phyloP scores from a whole-genome alignment of 2,113 vertebrate species.

The Amphiprion ocellaris region DNA sequence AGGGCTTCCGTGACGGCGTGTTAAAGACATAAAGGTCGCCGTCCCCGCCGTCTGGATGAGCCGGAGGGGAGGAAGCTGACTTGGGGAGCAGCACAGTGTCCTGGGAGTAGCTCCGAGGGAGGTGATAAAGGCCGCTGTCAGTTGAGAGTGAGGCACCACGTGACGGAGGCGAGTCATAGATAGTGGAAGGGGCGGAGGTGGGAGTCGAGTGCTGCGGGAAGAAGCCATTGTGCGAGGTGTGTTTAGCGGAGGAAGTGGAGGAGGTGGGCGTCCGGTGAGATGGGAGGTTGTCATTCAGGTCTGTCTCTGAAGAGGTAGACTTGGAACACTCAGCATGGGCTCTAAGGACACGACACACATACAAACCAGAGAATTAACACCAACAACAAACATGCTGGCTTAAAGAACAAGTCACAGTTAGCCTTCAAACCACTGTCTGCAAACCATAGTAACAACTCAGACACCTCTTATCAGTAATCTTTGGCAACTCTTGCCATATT shows the following conservation, averaged over 20 bases:
- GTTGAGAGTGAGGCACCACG: constrained; percentile 84
- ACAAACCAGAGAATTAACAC: constrained; percentile 26
- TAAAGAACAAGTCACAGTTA: neutral
- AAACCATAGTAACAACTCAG: constrained; percentile 10
- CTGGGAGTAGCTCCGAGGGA: constrained; percentile 95
- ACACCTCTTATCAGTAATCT: constrained; percentile 15
- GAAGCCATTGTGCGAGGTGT: constrained; percentile 91
- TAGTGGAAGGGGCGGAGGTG: constrained; percentile 83
- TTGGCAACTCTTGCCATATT: neutral
- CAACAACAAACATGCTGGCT: neutral
- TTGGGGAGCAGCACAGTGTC: constrained; percentile 92
- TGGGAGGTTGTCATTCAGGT: constrained; percentile 97
- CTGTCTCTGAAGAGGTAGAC: constrained; percentile 94
- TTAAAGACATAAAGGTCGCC: constrained; percentile 92
- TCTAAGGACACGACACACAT: constrained; percentile 75
- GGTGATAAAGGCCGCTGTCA: constrained; percentile 91
- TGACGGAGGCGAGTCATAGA: constrained; percentile 92
- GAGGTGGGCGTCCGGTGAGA: constrained; percentile 88
- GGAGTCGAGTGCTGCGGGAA: constrained; percentile 86
- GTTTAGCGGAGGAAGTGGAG: constrained; percentile 85
- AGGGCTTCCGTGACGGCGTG: constrained; percentile 85
- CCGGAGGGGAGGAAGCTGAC: constrained; percentile 83
- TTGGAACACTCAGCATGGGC: constrained; percentile 90
- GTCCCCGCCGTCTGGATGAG: constrained; percentile 84
- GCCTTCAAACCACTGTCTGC: constrained; percentile 17